A percentile compares a stretch with the other conserved stretches of the same genome.
These are phyloP conservation scores for Cephus sareptanus DNA, from an alignment of 2,888 invertebrate species.

Conservation along the genomic window DNA sequence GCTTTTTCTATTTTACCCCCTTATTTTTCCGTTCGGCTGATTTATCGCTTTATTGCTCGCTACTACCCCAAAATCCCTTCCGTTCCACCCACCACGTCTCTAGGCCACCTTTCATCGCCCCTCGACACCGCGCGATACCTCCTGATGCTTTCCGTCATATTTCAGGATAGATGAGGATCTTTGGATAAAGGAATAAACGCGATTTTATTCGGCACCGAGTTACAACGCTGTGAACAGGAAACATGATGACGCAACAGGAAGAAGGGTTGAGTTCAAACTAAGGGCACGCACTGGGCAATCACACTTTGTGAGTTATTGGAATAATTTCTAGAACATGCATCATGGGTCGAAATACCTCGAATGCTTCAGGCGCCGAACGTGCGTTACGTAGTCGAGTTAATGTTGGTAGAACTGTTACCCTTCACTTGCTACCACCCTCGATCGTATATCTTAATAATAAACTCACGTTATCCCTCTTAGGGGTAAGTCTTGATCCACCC, in stretches of 20 bases:
- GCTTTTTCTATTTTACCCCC: slow-evolving; percentile 56
- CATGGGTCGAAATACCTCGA: slow-evolving; percentile 53
- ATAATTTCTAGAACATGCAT: slow-evolving; percentile 50
- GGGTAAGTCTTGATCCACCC: slow-evolving; percentile 1
- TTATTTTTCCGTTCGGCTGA: slow-evolving; percentile 53
- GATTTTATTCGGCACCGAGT: no score
- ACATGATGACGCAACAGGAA: no score
- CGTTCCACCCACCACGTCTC: neutral
- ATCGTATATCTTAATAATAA: slow-evolving; percentile 56
- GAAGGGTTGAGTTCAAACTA: no score
- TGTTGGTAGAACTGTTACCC: slow-evolving; percentile 4
- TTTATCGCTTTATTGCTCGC: slow-evolving; percentile 49
- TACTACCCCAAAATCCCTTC: neutral
- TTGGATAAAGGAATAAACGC: no score
- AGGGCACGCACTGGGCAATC: neutral
- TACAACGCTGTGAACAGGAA: no score
- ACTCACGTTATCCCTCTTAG: slow-evolving; percentile 43
- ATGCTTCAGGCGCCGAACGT: slow-evolving; percentile 45
- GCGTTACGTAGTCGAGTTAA: slow-evolving; percentile 27
- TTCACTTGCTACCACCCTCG: slow-evolving; percentile 5
- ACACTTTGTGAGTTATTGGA: slow-evolving; percentile 20
- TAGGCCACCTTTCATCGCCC: neutral
- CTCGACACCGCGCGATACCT: neutral
- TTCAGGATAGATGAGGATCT: no score
- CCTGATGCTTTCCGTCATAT: no score